A percentile compares a stretch with the other conserved stretches of the same genome.
Evolutionary conservation across 1,140 invertebrate genomes (phyloP).

Genomic region (Heliconius hewitsoni): DNA sequence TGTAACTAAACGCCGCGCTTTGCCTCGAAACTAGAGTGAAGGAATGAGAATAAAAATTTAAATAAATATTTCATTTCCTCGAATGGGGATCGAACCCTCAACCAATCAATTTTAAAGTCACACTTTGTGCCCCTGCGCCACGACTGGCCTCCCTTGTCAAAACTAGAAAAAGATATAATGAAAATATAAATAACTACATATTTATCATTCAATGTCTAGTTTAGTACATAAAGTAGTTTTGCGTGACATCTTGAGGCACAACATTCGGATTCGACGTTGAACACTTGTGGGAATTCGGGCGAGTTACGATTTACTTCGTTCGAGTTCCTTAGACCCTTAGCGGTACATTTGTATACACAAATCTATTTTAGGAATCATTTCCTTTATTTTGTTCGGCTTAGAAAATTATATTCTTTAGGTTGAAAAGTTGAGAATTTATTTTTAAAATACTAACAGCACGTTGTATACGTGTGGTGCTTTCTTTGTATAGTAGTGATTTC

Average conservation of each 20-base stretch:
- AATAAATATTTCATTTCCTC: neutral
- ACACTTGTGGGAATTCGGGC: conserved; percentile 55
- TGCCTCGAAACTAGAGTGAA: neutral
- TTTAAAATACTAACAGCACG: neutral
- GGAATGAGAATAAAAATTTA: neutral
- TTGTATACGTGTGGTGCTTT: no score
- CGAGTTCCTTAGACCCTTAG: conserved; percentile 39
- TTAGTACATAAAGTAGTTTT: conserved; percentile 9
- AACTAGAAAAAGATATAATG: neutral
- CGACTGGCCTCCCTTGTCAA: neutral
- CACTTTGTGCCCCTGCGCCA: neutral
- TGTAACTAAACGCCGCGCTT: neutral
- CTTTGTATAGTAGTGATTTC: no score
- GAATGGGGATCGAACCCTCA: neutral
- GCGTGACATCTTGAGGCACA: conserved; percentile 32
- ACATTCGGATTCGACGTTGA: conserved; percentile 38
- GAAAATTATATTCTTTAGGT: neutral
- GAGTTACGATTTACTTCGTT: conserved; percentile 56
- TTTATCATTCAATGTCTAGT: neutral
- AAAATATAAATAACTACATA: neutral
- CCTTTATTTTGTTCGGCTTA: neutral
- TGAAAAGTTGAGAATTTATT: neutral
- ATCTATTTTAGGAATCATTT: neutral
- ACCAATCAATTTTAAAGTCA: neutral
- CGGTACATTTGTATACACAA: conserved; percentile 38